A percentile compares a stretch with the other conserved stretches of the same genome.
Conservation (phyloP, 2,888 invertebrate genomes). For the Schizaphis graminum region DNA sequence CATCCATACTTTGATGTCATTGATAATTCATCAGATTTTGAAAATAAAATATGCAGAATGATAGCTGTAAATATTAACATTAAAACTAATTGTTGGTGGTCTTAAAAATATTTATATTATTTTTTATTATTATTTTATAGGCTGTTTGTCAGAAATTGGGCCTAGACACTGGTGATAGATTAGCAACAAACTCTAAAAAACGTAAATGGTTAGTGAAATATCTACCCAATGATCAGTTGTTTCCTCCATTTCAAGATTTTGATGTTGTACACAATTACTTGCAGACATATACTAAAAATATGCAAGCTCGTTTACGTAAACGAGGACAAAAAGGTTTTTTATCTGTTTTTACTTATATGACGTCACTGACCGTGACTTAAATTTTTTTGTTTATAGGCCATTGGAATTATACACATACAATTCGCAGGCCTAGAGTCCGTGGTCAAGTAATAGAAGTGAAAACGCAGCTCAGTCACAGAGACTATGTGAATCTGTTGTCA, state of each 20-base stretch:
- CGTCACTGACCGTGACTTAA: background rate
- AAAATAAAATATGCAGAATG: constrained; percentile 94
- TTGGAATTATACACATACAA: constrained; percentile 93
- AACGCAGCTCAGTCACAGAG: constrained; percentile 91
- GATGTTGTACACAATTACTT: constrained; percentile 97
- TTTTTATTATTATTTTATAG: constrained; percentile 38
- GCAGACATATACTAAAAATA: constrained; percentile 88
- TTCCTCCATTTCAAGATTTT: constrained; percentile 95
- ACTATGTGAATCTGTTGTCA: constrained; percentile 90
- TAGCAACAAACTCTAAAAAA: constrained; percentile 92
- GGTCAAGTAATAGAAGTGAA: constrained; percentile 95
- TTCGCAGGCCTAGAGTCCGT: constrained; percentile 87
- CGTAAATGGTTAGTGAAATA: constrained; percentile 92
- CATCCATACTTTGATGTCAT: constrained; percentile 99
- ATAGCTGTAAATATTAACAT: constrained; percentile 76
- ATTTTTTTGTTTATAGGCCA: constrained; percentile 71
- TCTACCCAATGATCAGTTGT: constrained; percentile 79
- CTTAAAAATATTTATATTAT: background rate
- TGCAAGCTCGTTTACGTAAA: constrained; percentile 91
- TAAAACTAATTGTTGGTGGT: background rate
- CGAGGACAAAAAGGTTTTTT: constrained; percentile 88
- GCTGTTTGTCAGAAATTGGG: constrained; percentile 91
- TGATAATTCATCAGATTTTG: constrained; percentile 97
- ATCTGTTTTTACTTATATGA: background rate
- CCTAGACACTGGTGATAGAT: constrained; percentile 93